Evolutionary conservation across 2,797 vertebrate genomes (phyloP), one percentile per base, ranked within the genome.

Genomic region (Anguilla obscura): DNA sequence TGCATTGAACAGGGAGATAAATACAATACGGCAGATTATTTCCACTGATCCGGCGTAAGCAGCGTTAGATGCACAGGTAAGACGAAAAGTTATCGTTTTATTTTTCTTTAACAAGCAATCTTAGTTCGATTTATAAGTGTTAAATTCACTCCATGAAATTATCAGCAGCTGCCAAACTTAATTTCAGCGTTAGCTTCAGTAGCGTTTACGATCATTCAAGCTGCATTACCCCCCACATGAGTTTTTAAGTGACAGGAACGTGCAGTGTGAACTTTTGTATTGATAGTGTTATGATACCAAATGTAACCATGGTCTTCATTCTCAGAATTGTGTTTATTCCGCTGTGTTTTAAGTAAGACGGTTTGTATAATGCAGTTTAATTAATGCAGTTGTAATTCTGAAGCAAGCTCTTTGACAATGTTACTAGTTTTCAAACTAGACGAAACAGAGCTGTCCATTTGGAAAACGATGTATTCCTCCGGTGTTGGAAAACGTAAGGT

Each of bases 31-130:
- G 71, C 30, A 85, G 10, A 60, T 58, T 60, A 63, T 58, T 82
- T 48, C 45, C 69, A 21, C 36, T 36, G 33, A 85, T 56, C 8
- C 33, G 24, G 14, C 50, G 86, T 83, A n/a, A 79, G 63, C 87
- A 76, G 52, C 87, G 86, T 45, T 91, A n/a, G 90, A 93, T 92
- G 93, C 90, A 60, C 87, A 89, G 56, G 5, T 69, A 90, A 16
- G 91, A 14, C 93, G 94, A 86, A 94, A 94, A 93, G 79, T n/a
- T 10, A 24, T 1, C 63, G 33, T 21, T 30, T 58, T 66, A 71
- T 85, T 52, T 85, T 74, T 10, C 12, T 6, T 30, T 85, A 54
- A 24, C 27, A 12, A 48, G 69, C 16, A 7, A 24, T 48, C 52
- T 76, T 58, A 27, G 24, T 56, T 48, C 30, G 71, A 60, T 56